A percentile compares a stretch with the other conserved stretches of the same genome.
These are phyloP conservation scores for Neodiprion fabricii DNA, from an alignment of 1,140 invertebrate species.

Conservation along the genomic window DNA sequence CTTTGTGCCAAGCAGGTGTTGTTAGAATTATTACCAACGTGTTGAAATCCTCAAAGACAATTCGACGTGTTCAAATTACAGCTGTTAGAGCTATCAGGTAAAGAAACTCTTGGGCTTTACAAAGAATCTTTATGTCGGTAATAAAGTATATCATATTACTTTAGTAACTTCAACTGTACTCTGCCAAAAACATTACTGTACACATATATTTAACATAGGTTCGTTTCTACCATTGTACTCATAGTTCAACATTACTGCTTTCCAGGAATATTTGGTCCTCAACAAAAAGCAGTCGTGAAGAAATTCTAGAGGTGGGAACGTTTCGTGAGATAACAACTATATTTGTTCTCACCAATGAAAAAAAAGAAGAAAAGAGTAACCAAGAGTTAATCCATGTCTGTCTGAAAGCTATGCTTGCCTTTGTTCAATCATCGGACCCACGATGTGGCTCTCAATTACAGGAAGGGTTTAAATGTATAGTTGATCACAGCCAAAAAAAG, in stretches of 20 bases:
- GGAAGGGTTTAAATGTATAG: conserved; percentile 42
- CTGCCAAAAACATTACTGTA: too few species aligned
- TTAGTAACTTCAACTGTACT: too few species aligned
- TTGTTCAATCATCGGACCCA: conserved; percentile 34
- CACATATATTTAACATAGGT: too few species aligned
- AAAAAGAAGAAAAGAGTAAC: conserved; percentile 13
- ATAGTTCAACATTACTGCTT: too few species aligned
- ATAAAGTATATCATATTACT: neutral
- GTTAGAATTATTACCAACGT: conserved; percentile 33
- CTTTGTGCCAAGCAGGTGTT: conserved; percentile 42
- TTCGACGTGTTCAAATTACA: conserved; percentile 44
- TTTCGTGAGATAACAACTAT: conserved; percentile 40
- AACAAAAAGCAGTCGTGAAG: conserved; percentile 38
- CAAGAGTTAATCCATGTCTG: conserved; percentile 43
- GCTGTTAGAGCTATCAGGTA: conserved; percentile 51
- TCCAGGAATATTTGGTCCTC: conserved; percentile 51
- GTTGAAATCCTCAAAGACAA: conserved; percentile 34
- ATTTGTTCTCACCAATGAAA: conserved; percentile 38
- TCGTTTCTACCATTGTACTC: too few species aligned
- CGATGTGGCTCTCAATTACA: conserved; percentile 42
- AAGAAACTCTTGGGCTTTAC: neutral
- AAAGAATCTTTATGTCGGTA: neutral
- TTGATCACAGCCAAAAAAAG: conserved; percentile 37
- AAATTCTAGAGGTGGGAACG: conserved; percentile 39
- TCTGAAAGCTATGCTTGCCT: conserved; percentile 48